Conservation (phyloP, 2,888 invertebrate species). For the Sthenelais limicola region DNA sequence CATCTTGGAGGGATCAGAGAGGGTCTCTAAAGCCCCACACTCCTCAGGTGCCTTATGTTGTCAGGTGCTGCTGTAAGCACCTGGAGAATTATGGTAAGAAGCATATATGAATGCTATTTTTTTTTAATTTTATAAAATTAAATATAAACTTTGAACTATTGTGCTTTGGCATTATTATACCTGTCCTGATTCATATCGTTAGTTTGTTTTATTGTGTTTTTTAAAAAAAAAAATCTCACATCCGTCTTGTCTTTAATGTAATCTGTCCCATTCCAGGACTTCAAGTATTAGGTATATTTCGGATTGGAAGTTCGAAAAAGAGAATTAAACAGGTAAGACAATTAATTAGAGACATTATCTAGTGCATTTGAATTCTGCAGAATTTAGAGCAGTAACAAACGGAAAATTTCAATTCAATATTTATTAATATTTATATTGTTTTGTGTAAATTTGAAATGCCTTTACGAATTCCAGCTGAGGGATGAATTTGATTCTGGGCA, state of each 20-base stretch:
- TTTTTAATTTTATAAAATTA: too few relatives aligned
- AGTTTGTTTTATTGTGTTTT: too few relatives aligned
- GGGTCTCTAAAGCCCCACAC: conserved; percentile 52
- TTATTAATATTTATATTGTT: not conserved
- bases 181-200: too few relatives aligned
- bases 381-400: too few relatives aligned
- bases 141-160: too few relatives aligned
- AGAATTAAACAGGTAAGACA: conserved; percentile 85
- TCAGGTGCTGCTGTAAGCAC: conserved; percentile 86
- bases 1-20: conserved; percentile 50
- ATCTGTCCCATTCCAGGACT: conserved; percentile 77
- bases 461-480: conserved; percentile 78
- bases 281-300: conserved; percentile 89
- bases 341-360: not conserved
- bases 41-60: conserved; percentile 81
- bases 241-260: too few relatives aligned
- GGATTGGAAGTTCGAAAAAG: conserved; percentile 93
- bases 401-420: not conserved
- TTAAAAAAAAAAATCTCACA: too few relatives aligned
- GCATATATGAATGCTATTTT: too few relatives aligned
- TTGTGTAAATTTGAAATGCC: not conserved
- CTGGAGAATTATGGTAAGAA: conserved; percentile 81
- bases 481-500: conserved; percentile 90
- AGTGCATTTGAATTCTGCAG: not conserved
- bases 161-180: too few relatives aligned